Base-by-base conservation (phyloP, 1,140 invertebrate genomes). In the Sitophilus oryzae region DNA sequence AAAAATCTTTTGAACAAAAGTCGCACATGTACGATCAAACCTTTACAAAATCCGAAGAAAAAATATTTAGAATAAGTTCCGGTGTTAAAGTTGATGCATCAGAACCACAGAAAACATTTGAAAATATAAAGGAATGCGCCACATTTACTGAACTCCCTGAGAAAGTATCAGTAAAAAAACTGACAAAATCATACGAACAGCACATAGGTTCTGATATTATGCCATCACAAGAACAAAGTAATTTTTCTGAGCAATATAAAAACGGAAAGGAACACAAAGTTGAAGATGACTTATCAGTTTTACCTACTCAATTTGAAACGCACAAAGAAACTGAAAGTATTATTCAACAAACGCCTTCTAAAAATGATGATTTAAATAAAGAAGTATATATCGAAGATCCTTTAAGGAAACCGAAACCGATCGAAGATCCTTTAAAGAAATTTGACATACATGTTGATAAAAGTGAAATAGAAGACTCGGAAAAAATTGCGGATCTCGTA, bases 391-490 rank as follows among this genome's bases (percentile, higher is more conserved):
- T 49, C 9, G 50, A 44, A 2, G 35, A 50, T 20, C 36, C 22
- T 20, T 21, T n/a, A 18, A 22, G 23, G 0, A 46, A 38, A 47
- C n/a, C n/a, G n/a, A n/a, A n/a, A n/a, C 9, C 47, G 59, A 11
- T 49, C 9, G 50, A 44, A 2, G 35, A 50, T 20, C 36, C 22
- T 20, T 21, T n/a, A 18, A 22, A 37, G 0, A 46, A 38, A 47
- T 64, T 74, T 53, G 75, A 77, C 65, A 71, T 76, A 10, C 73
- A 76, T 52, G 70, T 77, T 15, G 76, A 77, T 61, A 77, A 77
- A 62, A 77, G 74, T 59, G 75, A 76, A 67, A 66, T 71, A 8
- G 76, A 77, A 66, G 71, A 72, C 40, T 72, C 69, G 18, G 73
- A 76, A 67, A 76, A 76, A 65, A 56, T 67, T 15, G 66, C 66